phyloP scores from a whole-genome alignment of 2,113 vertebrate species.

The Platichthys flesus region DNA sequence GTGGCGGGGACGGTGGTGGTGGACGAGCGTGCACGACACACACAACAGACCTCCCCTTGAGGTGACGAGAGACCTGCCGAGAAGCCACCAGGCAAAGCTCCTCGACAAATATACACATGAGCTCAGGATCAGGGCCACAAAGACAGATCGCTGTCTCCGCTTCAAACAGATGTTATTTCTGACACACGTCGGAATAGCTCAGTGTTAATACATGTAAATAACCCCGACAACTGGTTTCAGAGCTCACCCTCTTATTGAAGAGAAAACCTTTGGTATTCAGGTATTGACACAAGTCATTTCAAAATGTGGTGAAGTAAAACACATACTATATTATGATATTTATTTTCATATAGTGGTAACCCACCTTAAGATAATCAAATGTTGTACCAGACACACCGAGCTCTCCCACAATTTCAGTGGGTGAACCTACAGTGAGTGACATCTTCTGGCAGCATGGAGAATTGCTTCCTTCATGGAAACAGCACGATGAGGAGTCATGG shows the following conservation, averaged over 20 bases:
- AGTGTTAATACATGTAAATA: slow-evolving; percentile 1
- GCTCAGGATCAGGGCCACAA: slow-evolving; percentile 53
- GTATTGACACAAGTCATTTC: neutral
- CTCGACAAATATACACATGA: slow-evolving; percentile 66
- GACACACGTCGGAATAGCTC: slow-evolving; percentile 25
- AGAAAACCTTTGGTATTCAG: neutral
- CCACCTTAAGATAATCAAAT: fast-evolving
- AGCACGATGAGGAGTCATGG: neutral
- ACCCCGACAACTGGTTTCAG: neutral
- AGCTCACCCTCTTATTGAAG: neutral
- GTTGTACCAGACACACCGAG: neutral
- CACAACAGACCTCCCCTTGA: slow-evolving; percentile 71
- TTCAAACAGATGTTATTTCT: slow-evolving; percentile 42
- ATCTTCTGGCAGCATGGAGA: slow-evolving; percentile 69
- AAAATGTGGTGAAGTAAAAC: neutral
- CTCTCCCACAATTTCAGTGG: neutral
- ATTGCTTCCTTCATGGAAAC: slow-evolving; percentile 16
- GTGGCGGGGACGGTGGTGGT: neutral
- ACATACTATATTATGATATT: neutral
- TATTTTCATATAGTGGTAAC: neutral
- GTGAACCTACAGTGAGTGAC: slow-evolving; percentile 69
- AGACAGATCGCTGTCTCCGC: slow-evolving; percentile 41
- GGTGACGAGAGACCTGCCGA: slow-evolving; percentile 74
- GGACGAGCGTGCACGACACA: slow-evolving; percentile 48
- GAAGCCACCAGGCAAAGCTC: slow-evolving; percentile 64